These are phyloP conservation scores for Pollenia angustigena DNA, from an alignment of 2,888 invertebrate genomes.

Conservation along the genomic window DNA sequence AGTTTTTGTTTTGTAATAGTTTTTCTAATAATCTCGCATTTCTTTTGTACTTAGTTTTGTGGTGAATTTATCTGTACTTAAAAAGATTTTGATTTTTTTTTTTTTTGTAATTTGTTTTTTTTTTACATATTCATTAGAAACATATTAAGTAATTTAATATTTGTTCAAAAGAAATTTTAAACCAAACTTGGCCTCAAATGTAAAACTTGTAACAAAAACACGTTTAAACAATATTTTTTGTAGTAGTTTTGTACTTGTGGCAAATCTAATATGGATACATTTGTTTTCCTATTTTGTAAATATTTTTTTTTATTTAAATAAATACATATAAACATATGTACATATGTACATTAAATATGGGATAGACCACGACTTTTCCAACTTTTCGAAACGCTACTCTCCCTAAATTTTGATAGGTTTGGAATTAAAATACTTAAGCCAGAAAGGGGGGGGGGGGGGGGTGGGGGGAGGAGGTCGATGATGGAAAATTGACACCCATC, in stretches of 20 bases:
- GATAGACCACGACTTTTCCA: too few relatives aligned
- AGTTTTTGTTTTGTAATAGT: background rate
- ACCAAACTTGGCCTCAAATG: constrained; percentile 29
- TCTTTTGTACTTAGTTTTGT: background rate
- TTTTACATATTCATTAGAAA: background rate
- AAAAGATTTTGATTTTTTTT: too few relatives aligned
- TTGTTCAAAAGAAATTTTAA: constrained; percentile 18
- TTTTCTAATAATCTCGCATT: background rate
- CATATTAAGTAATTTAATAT: background rate
- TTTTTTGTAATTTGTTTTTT: background rate
- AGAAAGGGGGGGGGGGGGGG: too few relatives aligned
- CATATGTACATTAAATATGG: too few relatives aligned
- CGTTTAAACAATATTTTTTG: background rate
- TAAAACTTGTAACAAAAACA: background rate
- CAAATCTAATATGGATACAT: background rate
- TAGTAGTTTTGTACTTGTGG: constrained; percentile 15
- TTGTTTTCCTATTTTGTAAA: too few relatives aligned
- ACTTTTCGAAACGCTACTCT: too few relatives aligned
- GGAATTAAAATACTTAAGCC: too few relatives aligned
- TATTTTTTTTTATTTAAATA: too few relatives aligned
- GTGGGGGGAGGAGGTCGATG: too few relatives aligned
- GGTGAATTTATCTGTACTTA: background rate
- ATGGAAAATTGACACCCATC: too few relatives aligned
- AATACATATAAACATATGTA: too few relatives aligned
- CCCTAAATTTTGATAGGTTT: too few relatives aligned